Evolutionary conservation across 37 sponge, comb jelly and placozoan genomes (phyloP).

Genomic region (Beroe ovata): DNA sequence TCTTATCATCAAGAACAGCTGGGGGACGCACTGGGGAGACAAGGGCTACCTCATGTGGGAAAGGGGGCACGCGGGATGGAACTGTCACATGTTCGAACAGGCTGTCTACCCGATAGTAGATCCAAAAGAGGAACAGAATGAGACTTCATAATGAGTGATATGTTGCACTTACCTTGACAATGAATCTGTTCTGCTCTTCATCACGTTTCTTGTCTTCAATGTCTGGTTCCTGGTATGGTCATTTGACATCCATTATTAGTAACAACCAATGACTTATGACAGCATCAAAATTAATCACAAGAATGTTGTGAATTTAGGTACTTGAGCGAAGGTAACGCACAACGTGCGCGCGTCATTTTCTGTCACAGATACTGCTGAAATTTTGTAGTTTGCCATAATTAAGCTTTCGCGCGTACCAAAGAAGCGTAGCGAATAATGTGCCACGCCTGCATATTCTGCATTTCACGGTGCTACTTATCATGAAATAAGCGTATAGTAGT

Average conservation of each 20-base stretch:
- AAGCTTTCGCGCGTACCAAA: slow-evolving; percentile 57
- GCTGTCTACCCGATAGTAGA: not conserved
- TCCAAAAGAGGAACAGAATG: too few relatives aligned
- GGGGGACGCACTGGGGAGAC: not conserved
- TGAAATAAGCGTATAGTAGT: too few relatives aligned
- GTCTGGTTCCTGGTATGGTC: slow-evolving; percentile 32
- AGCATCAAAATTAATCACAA: too few relatives aligned
- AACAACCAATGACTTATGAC: too few relatives aligned
- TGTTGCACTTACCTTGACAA: slow-evolving; percentile 59
- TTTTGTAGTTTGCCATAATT: not conserved
- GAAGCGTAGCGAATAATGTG: too few relatives aligned
- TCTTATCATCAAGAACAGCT: not conserved
- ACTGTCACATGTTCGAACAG: not conserved
- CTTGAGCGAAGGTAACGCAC: too few relatives aligned
- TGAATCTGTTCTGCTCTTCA: slow-evolving; percentile 33
- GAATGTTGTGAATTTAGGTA: too few relatives aligned
- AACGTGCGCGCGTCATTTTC: slow-evolving; percentile 11
- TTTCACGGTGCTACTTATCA: too few relatives aligned
- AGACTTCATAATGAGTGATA: too few relatives aligned
- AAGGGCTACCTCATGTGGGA: not conserved
- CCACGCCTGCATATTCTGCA: too few relatives aligned
- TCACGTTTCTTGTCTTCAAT: slow-evolving; percentile 27
- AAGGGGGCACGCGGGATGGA: not conserved
- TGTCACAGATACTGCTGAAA: slow-evolving; percentile 62
- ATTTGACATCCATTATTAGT: too few relatives aligned